Percentiles rank a stretch among this genome's conserved stretches.
These are phyloP conservation scores for Parotocinclus haroldoi DNA, from an alignment of 2,797 vertebrate species.

Conservation along the genomic window DNA sequence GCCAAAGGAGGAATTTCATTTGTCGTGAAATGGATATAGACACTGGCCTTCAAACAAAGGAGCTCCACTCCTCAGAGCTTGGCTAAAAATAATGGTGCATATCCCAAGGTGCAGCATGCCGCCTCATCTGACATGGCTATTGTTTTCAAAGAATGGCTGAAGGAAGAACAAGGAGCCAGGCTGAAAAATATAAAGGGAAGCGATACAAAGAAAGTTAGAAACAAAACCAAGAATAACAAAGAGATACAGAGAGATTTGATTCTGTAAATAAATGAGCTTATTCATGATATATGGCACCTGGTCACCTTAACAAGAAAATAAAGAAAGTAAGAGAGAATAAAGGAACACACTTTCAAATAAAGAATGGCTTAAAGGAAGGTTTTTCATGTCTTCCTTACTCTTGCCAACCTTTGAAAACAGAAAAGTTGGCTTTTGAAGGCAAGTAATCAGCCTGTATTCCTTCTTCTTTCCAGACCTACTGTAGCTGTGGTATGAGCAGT, in stretches of 20 bases:
- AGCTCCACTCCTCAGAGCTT: slow-evolving; percentile 33
- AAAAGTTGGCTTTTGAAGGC: no score
- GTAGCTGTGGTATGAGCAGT: slow-evolving; percentile 17
- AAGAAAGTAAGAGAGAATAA: slow-evolving; percentile 9
- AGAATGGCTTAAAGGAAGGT: not conserved
- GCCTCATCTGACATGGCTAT: slow-evolving; percentile 30
- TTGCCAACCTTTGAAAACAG: no score
- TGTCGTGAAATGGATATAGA: slow-evolving; percentile 75
- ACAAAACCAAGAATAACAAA: not conserved
- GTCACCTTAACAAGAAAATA: not conserved
- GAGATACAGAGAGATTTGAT: not conserved
- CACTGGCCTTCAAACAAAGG: slow-evolving; percentile 63
- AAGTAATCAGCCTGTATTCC: not conserved
- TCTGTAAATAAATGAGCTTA: no score
- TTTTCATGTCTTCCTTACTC: not conserved
- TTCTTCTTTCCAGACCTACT: slow-evolving; percentile 12
- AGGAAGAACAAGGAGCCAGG: not conserved
- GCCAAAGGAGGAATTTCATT: slow-evolving; percentile 70
- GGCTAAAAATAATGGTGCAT: slow-evolving; percentile 36
- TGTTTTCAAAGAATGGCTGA: slow-evolving; percentile 21
- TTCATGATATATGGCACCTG: no score
- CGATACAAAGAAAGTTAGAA: not conserved
- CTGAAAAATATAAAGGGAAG: not conserved
- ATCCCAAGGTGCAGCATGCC: slow-evolving; percentile 21
- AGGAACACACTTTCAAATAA: not conserved